Conservation (phyloP, 2,113 vertebrate genomes). For the Furnarius figulus region DNA sequence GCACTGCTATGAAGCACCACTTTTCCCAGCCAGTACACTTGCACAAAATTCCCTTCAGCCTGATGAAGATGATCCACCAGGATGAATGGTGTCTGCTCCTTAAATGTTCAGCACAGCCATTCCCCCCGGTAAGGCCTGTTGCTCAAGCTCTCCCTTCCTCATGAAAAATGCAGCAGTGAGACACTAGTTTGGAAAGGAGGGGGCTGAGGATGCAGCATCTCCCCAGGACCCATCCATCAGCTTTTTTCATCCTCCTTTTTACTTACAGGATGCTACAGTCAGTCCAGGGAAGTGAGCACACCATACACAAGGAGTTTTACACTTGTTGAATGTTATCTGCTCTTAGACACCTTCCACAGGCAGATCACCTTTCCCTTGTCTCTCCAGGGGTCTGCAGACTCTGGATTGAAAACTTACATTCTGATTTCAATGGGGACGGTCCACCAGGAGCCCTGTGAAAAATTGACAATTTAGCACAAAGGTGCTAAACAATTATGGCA, state of each 20-base stretch:
- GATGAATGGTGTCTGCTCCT: slow-evolving; percentile 86
- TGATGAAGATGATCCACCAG: slow-evolving; percentile 85
- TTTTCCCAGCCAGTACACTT: slow-evolving; percentile 84
- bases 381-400: not conserved
- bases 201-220: not conserved
- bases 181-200: not conserved
- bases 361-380: not conserved
- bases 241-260: not conserved
- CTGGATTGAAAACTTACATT: not conserved
- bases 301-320: not conserved
- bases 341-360: not conserved
- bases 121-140: fast-evolving
- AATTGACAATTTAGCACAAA: not conserved
- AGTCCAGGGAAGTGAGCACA: not conserved
- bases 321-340: not conserved
- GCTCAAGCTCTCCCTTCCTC: not conserved
- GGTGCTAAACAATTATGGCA: not conserved
- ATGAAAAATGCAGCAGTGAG: not conserved
- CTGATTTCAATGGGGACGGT: not conserved
- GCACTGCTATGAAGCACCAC: slow-evolving; percentile 85
- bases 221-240: not conserved
- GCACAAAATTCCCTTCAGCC: slow-evolving; percentile 81
- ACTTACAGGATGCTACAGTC: not conserved
- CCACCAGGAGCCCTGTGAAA: not conserved
- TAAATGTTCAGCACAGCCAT: slow-evolving; percentile 60